Evolutionary conservation across 2,113 vertebrate species (phyloP).

Genomic region (Peromyscus polionotus): DNA sequence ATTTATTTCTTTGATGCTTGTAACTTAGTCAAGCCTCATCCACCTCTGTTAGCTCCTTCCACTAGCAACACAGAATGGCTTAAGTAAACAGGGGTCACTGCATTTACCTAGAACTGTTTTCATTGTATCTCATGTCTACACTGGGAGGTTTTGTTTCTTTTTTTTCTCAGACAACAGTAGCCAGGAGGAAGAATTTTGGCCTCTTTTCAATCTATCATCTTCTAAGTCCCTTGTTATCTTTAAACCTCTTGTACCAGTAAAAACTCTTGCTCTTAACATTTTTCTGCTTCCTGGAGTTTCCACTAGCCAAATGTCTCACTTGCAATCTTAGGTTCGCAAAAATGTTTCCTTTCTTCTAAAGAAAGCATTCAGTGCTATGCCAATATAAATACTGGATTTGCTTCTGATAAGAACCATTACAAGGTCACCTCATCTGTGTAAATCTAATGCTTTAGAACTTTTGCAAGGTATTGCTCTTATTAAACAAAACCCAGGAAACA

Average conservation of each 20-base stretch:
- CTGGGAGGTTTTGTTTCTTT: background rate
- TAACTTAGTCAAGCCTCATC: slow-evolving; percentile 3
- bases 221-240: background rate
- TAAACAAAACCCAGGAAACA: slow-evolving; percentile 37
- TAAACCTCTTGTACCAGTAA: background rate
- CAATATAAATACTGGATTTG: slow-evolving; percentile 43
- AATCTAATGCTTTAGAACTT: slow-evolving; percentile 39
- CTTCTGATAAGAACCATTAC: slow-evolving; percentile 19
- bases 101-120: slow-evolving; percentile 14
- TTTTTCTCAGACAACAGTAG: background rate
- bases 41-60: background rate
- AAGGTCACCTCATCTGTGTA: slow-evolving; percentile 6
- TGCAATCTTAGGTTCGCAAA: slow-evolving; percentile 46
- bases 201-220: slow-evolving; percentile 21
- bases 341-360: slow-evolving; percentile 59
- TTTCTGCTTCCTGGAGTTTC: slow-evolving; percentile 7
- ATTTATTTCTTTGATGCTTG: slow-evolving; percentile 29
- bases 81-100: background rate
- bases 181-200: background rate
- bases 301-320: slow-evolving; percentile 16
- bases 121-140: slow-evolving; percentile 45
- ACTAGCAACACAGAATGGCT: background rate
- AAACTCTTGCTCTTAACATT: slow-evolving; percentile 38
- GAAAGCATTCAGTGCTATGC: background rate
- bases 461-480: background rate